Percentiles rank a stretch among this genome's conserved stretches.
Conservation (phyloP, 2,113 vertebrate genomes). For the Plecotus auritus region DNA sequence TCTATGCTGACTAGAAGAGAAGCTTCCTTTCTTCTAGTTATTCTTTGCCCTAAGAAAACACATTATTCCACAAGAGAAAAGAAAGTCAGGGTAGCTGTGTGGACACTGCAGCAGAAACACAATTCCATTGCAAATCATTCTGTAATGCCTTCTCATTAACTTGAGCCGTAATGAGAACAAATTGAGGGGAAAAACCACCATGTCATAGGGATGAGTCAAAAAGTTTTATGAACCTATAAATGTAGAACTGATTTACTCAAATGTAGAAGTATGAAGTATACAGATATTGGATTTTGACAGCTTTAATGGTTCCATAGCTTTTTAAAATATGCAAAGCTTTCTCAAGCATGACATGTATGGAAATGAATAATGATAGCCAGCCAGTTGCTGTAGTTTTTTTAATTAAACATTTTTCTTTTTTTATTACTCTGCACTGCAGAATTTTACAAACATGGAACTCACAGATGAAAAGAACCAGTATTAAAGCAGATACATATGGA, state of each 20-base stretch:
- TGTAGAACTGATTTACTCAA: conserved; percentile 81
- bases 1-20: neutral
- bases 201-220: conserved; percentile 81
- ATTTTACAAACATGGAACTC: conserved; percentile 70
- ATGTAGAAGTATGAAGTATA: conserved; percentile 72
- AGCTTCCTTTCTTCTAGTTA: conserved; percentile 5
- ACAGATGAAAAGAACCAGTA: conserved; percentile 47
- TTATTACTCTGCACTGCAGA: conserved; percentile 78
- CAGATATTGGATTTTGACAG: conserved; percentile 83
- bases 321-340: conserved; percentile 84
- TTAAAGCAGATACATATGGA: neutral
- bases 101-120: conserved; percentile 63
- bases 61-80: conserved; percentile 37
- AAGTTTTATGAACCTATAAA: conserved; percentile 84
- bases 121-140: conserved; percentile 77
- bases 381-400: conserved; percentile 75
- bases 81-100: conserved; percentile 45
- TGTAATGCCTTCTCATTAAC: conserved; percentile 79
- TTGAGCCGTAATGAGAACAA: conserved; percentile 83
- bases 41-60: conserved; percentile 14
- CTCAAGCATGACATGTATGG: conserved; percentile 78
- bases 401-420: conserved; percentile 81
- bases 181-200: conserved; percentile 79
- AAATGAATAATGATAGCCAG: conserved; percentile 79
- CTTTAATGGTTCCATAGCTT: conserved; percentile 82